Conservation (phyloP, 2,888 invertebrate genomes). For the Ormyrus pomaceus region DNA sequence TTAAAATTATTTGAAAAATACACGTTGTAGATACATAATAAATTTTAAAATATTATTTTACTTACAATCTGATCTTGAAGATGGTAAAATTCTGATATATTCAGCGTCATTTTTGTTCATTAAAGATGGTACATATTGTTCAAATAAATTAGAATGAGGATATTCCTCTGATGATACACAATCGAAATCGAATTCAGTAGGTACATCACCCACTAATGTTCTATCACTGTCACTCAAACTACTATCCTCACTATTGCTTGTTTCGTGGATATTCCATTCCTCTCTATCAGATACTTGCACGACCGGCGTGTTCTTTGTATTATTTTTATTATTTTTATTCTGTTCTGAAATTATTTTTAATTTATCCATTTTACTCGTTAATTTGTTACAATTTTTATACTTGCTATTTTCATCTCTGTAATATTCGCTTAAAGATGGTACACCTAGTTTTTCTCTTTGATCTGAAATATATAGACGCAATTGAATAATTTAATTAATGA, state of each 20-base stretch:
- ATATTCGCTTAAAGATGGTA: constrained; percentile 75
- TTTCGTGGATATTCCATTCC: constrained; percentile 76
- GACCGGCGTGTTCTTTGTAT: not conserved
- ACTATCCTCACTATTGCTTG: constrained; percentile 86
- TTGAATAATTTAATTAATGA: constrained; percentile 6
- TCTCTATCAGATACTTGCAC: constrained; percentile 59
- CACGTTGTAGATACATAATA: too few relatives aligned
- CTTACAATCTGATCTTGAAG: constrained; percentile 35
- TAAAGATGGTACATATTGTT: not conserved
- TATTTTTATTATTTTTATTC: not conserved
- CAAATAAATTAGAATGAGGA: not conserved
- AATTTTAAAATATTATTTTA: not conserved
- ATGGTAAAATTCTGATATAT: constrained; percentile 36
- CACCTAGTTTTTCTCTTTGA: constrained; percentile 76
- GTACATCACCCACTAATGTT: constrained; percentile 80
- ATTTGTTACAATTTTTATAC: too few relatives aligned
- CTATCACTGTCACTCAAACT: constrained; percentile 86
- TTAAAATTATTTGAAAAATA: too few relatives aligned
- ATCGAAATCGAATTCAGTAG: constrained; percentile 71
- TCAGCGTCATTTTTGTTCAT: constrained; percentile 20
- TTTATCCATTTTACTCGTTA: not conserved
- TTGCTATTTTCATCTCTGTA: constrained; percentile 58
- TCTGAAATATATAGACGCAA: constrained; percentile 67
- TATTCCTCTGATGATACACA: constrained; percentile 10
- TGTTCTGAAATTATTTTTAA: constrained; percentile 1